Evolutionary conservation across 2,113 vertebrate genomes (phyloP).

Genomic region (Sinocyclocheilus maitianheensis): DNA sequence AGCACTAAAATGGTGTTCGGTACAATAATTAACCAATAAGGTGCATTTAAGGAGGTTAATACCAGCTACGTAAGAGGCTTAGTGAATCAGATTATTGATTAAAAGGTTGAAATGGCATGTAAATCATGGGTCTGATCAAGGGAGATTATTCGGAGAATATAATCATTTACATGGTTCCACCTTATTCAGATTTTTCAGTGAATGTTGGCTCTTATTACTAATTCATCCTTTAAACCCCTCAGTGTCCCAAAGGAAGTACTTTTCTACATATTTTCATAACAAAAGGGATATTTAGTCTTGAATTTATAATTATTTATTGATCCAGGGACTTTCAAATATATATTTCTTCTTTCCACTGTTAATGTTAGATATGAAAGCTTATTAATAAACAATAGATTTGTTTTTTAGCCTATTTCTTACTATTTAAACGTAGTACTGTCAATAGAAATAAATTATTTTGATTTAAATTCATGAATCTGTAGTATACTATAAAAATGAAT

Average conservation of each 20-base stretch:
- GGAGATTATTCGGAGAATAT: not conserved
- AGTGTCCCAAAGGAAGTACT: not conserved
- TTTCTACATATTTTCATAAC: not conserved
- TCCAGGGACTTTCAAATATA: not conserved
- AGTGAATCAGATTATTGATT: slow-evolving; percentile 36
- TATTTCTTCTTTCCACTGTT: not conserved
- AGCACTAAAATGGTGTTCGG: not conserved
- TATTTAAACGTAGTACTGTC: too few relatives aligned
- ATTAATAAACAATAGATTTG: not conserved
- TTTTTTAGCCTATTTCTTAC: too few relatives aligned
- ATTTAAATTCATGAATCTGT: not conserved
- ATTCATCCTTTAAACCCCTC: not conserved
- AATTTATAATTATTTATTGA: not conserved
- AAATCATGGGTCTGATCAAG: slow-evolving; percentile 6
- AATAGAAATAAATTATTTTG: not conserved
- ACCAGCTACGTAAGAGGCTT: slow-evolving; percentile 37
- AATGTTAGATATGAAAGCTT: not conserved
- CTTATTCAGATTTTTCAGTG: slow-evolving; percentile 4
- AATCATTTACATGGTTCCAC: not conserved
- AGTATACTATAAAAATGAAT: not conserved
- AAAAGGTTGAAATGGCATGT: slow-evolving; percentile 19
- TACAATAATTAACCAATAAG: slow-evolving; percentile 18
- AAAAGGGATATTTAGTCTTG: not conserved
- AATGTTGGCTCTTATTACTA: not conserved
- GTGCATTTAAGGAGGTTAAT: slow-evolving; percentile 1